phyloP scores from a whole-genome alignment of 2,113 vertebrate species.

The Gobiocypris rarus region DNA sequence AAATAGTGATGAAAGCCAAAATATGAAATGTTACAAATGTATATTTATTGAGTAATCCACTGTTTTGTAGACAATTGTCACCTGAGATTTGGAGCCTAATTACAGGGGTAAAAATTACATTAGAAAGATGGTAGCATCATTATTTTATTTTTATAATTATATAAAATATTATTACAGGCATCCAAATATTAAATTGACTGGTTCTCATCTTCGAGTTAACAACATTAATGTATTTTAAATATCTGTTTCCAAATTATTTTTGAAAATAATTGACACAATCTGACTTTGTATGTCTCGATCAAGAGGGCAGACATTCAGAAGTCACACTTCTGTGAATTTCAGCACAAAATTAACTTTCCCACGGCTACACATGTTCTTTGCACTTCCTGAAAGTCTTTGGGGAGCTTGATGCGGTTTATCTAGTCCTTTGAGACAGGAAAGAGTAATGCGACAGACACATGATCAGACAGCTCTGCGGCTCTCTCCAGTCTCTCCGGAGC shows the following conservation, averaged over 20 bases:
- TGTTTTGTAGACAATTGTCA: too few relatives aligned
- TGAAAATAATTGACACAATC: not conserved
- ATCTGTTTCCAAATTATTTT: not conserved
- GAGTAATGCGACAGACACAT: not conserved
- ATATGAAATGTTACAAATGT: too few relatives aligned
- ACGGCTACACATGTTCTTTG: not conserved
- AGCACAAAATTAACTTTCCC: not conserved
- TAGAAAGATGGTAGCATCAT: too few relatives aligned
- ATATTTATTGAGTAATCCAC: too few relatives aligned
- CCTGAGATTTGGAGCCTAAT: too few relatives aligned
- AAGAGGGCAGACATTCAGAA: not conserved
- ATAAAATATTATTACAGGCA: not conserved
- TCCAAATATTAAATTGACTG: not conserved
- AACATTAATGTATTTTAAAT: not conserved
- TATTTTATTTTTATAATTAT: too few relatives aligned
- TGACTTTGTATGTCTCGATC: not conserved
- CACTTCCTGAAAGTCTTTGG: not conserved
- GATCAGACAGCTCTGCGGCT: not conserved
- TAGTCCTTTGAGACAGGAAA: conserved; percentile 2
- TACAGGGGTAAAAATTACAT: too few relatives aligned
- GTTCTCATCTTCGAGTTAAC: not conserved
- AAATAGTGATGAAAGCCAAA: too few relatives aligned
- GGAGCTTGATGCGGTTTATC: not conserved
- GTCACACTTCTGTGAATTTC: conserved; percentile 6
- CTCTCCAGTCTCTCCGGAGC: not conserved